Evolutionary conservation across 2,888 invertebrate genomes (phyloP).

Genomic region (Folsomia candida): DNA sequence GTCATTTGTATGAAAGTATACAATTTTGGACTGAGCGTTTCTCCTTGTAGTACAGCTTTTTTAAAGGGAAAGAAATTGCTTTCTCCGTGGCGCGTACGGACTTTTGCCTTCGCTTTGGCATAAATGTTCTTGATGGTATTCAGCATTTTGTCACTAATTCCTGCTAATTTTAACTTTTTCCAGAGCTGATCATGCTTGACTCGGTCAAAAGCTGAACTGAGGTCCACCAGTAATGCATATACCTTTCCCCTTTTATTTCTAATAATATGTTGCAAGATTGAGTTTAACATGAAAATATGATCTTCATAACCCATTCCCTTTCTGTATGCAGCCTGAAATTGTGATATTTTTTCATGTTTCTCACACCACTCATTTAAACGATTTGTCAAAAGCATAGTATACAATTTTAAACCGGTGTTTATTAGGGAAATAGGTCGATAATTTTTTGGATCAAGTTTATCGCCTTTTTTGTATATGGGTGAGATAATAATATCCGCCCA

Average conservation of each 20-base stretch:
- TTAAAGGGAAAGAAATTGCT: neutral
- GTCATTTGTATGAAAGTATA: conserved; percentile 12
- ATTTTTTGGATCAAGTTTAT: neutral
- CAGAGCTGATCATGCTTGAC: neutral
- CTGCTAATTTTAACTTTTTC: neutral
- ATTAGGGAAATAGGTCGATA: conserved; percentile 9
- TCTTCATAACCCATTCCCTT: conserved; percentile 14
- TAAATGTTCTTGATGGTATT: neutral
- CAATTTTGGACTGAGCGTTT: conserved; percentile 5
- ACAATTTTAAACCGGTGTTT: conserved; percentile 5
- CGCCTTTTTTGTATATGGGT: conserved; percentile 16
- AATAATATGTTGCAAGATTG: neutral
- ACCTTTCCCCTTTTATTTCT: neutral
- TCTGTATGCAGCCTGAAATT: conserved; percentile 16
- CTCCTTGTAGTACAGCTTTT: conserved; percentile 1
- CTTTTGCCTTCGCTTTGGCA: neutral
- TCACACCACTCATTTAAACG: conserved; percentile 6
- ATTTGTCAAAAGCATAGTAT: neutral
- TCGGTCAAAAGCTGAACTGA: conserved; percentile 18
- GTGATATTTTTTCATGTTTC: neutral
- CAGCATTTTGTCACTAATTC: conserved; percentile 16
- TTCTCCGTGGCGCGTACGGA: neutral
- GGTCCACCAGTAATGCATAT: conserved; percentile 14
- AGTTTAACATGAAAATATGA: conserved; percentile 15
- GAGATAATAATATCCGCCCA: conserved; percentile 1